Base-by-base conservation (phyloP, 2,888 invertebrate genomes). In the Polymixis flavicincta region DNA sequence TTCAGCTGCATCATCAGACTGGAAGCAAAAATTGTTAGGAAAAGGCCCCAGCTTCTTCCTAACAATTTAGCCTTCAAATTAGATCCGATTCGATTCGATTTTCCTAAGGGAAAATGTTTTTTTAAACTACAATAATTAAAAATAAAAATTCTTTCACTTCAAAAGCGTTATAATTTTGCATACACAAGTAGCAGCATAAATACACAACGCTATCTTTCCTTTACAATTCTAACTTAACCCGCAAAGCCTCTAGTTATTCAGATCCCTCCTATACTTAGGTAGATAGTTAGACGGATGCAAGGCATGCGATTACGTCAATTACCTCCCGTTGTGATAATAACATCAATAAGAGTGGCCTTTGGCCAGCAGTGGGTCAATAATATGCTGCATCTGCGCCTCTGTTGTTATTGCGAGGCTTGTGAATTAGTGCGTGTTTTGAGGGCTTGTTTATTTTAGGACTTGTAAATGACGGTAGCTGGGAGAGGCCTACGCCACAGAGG, bases 261-360 rank as follows among this genome's bases (percentile, higher is more conserved):
- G 66, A 68, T 66, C 70, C 64, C 71, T 76, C 75, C 78, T 82
- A 76, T 86, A 82, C 79, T 86, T 87, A 86, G 57, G 42, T 67
- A 83, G 82, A 84, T 87, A 85, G 83, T 78, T 84, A 84, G 76
- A 55, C 45, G 75, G 86, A 88, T 84, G 78, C 81, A 76, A 83
- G 83, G 70, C 84, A 83, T 75, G 82, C 84, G 83, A 85, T 90
- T 89, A 87, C 80, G 76, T 82, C 88, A 89, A 90, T 90, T 90
- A 90, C 87, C 76, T 87, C 85, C 90, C 87, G 87, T 89, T 89
- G 87, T 74, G 86, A 82, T 90, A 90, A 89, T 90, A 86, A 85
- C 85, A 82, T 80, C 87, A 87, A 87, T 87, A 80, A 78, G 83
- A 87, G 78, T 87, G 80, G 88, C 85, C 79, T 88, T 87, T 84